Base-by-base conservation (phyloP, 2,113 vertebrate genomes). In the Limanda limanda region DNA sequence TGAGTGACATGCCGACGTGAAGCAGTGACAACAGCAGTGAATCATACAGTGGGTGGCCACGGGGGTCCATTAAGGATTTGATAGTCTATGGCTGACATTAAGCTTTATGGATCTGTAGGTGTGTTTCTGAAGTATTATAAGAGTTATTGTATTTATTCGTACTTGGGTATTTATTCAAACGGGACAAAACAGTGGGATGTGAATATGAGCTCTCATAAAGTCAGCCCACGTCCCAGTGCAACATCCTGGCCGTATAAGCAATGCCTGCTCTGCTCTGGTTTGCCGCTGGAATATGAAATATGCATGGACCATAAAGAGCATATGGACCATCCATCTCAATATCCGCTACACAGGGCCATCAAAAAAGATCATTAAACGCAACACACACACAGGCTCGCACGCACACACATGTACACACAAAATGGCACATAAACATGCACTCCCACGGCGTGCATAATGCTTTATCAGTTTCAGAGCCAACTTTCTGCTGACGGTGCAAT, bases 261-360 rank as follows among this genome's bases (percentile, higher is more conserved):
- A 81, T 84, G 87, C 64, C 85, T 85, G 83, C 87, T 81, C 86
- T 81, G 77, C 84, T 85, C 88, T 81, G 82, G 84, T 84, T 64
- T 84, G 86, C 90, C 83, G 71, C 87, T 87, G 81, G 72, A 89
- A 90, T 91, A 93, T 93, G 88, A 93, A 93, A 91, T 92, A 93
- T 92, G 91, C 89, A 92, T 92, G 82, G 89, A 74, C 82, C 85
- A 92, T 92, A 92, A 93, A 92, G 91, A 92, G 90, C 92, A 93
- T 93, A 92, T 91, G 91, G 91, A 89, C 89, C 91, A 93, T 92
- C 90, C 72, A 88, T 92, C 91, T 90, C 89, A 92, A 92, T 93
- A 92, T 91, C 90, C 81, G 85, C 86, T 84, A 89, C 86, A 72
- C 74, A 78, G 71, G 74, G 86, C 88, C 90, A 88, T 93, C 87